A percentile compares a stretch with the other conserved stretches of the same genome.
These are phyloP conservation scores for Crepidodera aurea DNA, from an alignment of 2,888 invertebrate genomes.

Conservation along the genomic window DNA sequence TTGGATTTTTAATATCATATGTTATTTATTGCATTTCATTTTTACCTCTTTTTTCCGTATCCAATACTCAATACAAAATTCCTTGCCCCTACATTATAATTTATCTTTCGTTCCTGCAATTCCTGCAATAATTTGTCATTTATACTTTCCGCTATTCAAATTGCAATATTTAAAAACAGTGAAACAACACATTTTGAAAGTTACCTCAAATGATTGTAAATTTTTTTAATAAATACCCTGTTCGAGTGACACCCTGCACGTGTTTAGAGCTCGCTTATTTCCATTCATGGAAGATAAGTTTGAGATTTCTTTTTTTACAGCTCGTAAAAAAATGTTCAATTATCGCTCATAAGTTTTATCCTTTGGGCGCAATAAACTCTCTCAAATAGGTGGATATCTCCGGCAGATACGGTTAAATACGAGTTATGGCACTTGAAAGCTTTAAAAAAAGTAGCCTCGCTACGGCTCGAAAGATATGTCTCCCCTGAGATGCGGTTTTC, in stretches of 20 bases:
- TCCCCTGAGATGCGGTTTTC: constrained; percentile 35
- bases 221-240: no score
- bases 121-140: no score
- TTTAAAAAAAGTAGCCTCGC: constrained; percentile 51
- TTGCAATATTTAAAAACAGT: not conserved
- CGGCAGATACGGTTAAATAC: constrained; percentile 54
- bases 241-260: no score
- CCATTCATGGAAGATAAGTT: constrained; percentile 41
- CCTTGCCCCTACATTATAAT: no score
- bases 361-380: constrained; percentile 52
- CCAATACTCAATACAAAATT: no score
- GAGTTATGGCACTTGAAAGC: constrained; percentile 55
- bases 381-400: constrained; percentile 52
- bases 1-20: no score
- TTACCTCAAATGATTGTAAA: no score
- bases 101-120: no score
- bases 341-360: constrained; percentile 52
- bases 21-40: no score
- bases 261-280: not conserved
- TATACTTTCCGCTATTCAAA: no score
- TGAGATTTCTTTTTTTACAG: constrained; percentile 44
- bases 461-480: constrained; percentile 47
- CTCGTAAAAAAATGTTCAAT: constrained; percentile 54
- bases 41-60: no score
- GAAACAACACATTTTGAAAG: no score